Evolutionary conservation across 2,797 vertebrate genomes (phyloP).

Genomic region (Australoheros facetus): DNA sequence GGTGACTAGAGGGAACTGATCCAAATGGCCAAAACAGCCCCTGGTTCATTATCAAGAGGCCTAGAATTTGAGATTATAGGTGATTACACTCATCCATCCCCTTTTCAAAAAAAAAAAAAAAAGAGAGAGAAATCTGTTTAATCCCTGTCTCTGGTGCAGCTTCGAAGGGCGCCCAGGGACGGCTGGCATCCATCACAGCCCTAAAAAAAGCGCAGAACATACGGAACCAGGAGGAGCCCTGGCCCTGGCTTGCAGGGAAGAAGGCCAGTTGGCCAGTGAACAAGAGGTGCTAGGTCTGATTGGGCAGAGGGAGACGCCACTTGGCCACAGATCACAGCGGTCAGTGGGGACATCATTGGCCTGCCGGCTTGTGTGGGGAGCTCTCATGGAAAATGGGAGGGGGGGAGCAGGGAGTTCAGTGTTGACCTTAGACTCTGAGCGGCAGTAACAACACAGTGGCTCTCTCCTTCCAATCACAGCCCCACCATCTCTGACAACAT

Average conservation of each 20-base stretch:
- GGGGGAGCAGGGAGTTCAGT: constrained; percentile 60
- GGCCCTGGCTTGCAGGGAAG: constrained; percentile 74
- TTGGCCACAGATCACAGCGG: constrained; percentile 86
- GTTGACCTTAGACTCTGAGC: constrained; percentile 77
- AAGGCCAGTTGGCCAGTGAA: constrained; percentile 82
- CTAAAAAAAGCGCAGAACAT: constrained; percentile 83
- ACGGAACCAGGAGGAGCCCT: constrained; percentile 83
- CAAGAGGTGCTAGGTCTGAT: constrained; percentile 83
- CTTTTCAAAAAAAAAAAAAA: constrained; percentile 70
- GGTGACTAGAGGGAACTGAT: constrained; percentile 61
- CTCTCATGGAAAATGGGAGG: constrained; percentile 66
- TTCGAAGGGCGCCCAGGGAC: constrained; percentile 75
- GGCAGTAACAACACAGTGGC: constrained; percentile 54
- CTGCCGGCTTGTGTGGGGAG: constrained; percentile 65
- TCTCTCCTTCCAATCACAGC: constrained; percentile 37
- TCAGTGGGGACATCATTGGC: constrained; percentile 82
- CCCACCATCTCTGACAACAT: constrained; percentile 44
- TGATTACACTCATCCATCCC: constrained; percentile 82
- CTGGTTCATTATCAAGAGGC: constrained; percentile 80
- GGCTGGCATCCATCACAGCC: constrained; percentile 76
- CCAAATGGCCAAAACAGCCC: constrained; percentile 67
- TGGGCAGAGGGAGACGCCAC: constrained; percentile 79
- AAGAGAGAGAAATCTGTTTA: constrained; percentile 78
- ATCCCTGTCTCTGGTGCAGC: constrained; percentile 78
- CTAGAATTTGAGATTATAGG: constrained; percentile 85